Conservation (phyloP, 2,888 invertebrate genomes). For the Acleris emargana region DNA sequence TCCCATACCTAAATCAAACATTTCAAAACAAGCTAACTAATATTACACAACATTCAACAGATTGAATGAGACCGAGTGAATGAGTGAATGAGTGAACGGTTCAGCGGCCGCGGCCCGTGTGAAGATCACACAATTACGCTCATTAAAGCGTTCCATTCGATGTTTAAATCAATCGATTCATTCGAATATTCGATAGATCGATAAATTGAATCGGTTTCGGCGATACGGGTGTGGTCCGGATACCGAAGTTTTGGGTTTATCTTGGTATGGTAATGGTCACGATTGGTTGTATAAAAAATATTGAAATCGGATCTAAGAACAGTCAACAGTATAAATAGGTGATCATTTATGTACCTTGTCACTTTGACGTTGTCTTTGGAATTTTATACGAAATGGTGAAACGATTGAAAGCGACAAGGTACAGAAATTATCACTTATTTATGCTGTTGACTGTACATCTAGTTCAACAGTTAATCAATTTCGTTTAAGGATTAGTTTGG, state of each 20-base stretch:
- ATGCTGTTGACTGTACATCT: no score
- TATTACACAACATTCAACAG: constrained; percentile 26
- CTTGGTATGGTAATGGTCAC: background rate
- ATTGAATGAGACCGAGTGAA: constrained; percentile 26
- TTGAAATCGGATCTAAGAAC: no score
- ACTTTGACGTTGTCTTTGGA: no score
- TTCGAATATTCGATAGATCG: constrained; percentile 42
- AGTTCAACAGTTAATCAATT: no score
- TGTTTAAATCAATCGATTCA: constrained; percentile 57
- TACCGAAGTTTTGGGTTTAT: constrained; percentile 28
- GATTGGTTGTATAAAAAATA: no score
- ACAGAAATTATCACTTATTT: no score
- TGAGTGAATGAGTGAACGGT: constrained; percentile 16
- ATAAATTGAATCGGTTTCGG: constrained; percentile 40
- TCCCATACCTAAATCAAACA: constrained; percentile 26
- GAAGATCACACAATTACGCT: constrained; percentile 35
- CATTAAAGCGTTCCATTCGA: constrained; percentile 36
- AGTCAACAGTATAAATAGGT: no score
- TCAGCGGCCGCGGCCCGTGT: constrained; percentile 27
- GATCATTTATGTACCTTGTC: no score
- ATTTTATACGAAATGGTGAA: no score
- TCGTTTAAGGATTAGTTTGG: no score
- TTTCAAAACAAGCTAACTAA: constrained; percentile 32
- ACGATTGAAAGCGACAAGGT: no score
- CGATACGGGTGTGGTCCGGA: constrained; percentile 50